A percentile compares a stretch with the other conserved stretches of the same genome.
Evolutionary conservation across 1,140 invertebrate species (phyloP).

Genomic region (Drosophila sturtevanti): DNA sequence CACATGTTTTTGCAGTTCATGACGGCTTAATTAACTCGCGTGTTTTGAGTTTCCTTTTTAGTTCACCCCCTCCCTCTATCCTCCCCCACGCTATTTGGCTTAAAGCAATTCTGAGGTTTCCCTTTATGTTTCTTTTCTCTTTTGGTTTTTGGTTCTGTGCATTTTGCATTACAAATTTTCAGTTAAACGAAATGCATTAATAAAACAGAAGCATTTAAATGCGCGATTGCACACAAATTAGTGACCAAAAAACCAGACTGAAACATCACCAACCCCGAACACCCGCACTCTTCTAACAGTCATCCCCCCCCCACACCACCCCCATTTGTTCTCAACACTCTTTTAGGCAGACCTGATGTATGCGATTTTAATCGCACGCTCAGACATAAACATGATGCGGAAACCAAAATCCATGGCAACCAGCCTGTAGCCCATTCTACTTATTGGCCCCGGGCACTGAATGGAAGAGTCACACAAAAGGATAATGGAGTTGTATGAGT

Average conservation of each 20-base stretch:
- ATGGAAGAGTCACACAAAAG: slow-evolving; percentile 37
- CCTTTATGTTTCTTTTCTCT: not conserved
- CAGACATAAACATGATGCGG: slow-evolving; percentile 68
- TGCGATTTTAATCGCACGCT: slow-evolving; percentile 73
- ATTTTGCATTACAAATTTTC: slow-evolving; percentile 45
- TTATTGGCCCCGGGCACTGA: not conserved
- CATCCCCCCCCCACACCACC: not conserved
- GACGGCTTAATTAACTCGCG: slow-evolving; percentile 63
- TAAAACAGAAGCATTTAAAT: slow-evolving; percentile 68
- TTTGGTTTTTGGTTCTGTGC: slow-evolving; percentile 10
- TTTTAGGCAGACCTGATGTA: slow-evolving; percentile 58
- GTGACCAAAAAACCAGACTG: slow-evolving; percentile 60
- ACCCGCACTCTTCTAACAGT: not conserved
- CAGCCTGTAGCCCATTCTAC: not conserved
- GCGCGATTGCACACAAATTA: slow-evolving; percentile 72
- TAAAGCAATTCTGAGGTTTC: slow-evolving; percentile 20
- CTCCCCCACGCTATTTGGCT: not conserved
- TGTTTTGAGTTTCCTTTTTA: slow-evolving; percentile 41
- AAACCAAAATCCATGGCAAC: slow-evolving; percentile 71
- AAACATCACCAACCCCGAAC: slow-evolving; percentile 5
- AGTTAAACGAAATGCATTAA: slow-evolving; percentile 69
- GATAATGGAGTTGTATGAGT: slow-evolving; percentile 45
- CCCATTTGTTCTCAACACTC: not conserved
- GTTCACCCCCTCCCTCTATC: not conserved
- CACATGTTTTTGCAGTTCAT: slow-evolving; percentile 63